Base-by-base conservation (phyloP, 1,140 invertebrate species). In the Metopolophium dirhodum region DNA sequence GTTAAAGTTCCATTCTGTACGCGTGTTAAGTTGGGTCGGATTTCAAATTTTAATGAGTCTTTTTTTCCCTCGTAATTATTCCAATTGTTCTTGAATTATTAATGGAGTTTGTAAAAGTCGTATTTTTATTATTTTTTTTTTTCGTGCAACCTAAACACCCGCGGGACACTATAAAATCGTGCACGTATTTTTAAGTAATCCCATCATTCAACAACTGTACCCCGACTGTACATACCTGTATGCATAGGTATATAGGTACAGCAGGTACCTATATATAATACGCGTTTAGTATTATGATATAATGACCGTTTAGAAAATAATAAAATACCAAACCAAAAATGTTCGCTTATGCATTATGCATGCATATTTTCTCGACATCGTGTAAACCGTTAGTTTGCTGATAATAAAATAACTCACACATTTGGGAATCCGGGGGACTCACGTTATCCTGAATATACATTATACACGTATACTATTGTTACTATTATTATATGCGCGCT, bases 81-180 rank as follows among this genome's bases (percentile, higher is more conserved):
- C 61, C 61, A 77, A 77, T 77, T 77, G 61, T 77, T 77, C 61
- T 77, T 77, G 61, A 77, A 77, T 77, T 77, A 77, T 77, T 77
- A 77, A 77, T 77, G 61, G 14, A 77, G 61, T 77, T 77, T 77
- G n/a, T 77, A n/a, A n/a, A 77, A 77, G 61, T 77, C 30, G 61
- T 77, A 30, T 41, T 41, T 41, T 41, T 41, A 41, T 41, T n/a
- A n/a, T n/a, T n/a, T 61, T 61, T 68, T 77, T 77, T 68, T 77
- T 77, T n/a, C 61, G 14, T 77, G 61, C 61, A 77, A 77, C 18
- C 61, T 35, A 77, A 77, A 77, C 61, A 77, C 61, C 61, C 61
- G 61, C 61, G 61, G n/a, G 61, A 77, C 30, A n/a, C 30, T n/a
- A 77, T 77, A 35, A 77, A 77, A 77, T 77, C 61, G 61, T 77